Percentiles rank a stretch among this genome's conserved stretches.
phyloP scores from a whole-genome alignment of 2,888 invertebrate species.

The Sphaerophoria taeniata region DNA sequence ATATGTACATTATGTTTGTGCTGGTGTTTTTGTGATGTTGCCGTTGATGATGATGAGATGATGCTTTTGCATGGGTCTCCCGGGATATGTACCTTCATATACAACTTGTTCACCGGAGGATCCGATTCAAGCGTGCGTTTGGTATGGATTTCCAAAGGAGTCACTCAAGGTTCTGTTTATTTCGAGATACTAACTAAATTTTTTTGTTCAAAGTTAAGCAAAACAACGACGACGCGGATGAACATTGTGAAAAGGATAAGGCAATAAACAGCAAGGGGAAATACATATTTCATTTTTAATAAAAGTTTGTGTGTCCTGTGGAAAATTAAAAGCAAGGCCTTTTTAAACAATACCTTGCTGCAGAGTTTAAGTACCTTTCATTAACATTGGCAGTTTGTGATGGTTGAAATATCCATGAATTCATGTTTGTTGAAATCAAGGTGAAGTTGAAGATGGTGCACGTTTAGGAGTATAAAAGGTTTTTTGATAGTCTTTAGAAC shows the following conservation, averaged over 20 bases:
- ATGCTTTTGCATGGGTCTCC: constrained; percentile 4
- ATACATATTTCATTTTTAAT: constrained; percentile 13
- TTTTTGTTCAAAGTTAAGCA: constrained; percentile 5
- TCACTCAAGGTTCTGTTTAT: constrained; percentile 33
- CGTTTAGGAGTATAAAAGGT: too few relatives aligned
- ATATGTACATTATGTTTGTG: neutral
- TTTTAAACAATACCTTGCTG: neutral
- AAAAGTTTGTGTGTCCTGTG: neutral
- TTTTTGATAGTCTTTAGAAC: too few relatives aligned
- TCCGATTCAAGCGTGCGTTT: neutral
- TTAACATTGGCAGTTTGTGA: neutral
- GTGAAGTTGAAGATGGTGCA: too few relatives aligned
- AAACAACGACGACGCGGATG: constrained; percentile 1
- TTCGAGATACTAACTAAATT: neutral
- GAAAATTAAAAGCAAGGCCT: neutral
- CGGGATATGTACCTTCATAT: constrained; percentile 15
- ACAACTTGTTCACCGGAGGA: constrained; percentile 12
- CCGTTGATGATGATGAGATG: constrained; percentile 8
- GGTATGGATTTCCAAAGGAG: constrained; percentile 20
- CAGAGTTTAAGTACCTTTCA: constrained; percentile 13
- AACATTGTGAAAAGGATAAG: neutral
- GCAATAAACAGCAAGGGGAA: neutral
- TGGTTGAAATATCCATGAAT: too few relatives aligned
- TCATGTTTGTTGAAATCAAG: too few relatives aligned
- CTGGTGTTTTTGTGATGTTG: constrained; percentile 4